These are phyloP conservation scores for Rousettus leschenaultii DNA, from an alignment of 2,113 vertebrate species.

Conservation along the genomic window DNA sequence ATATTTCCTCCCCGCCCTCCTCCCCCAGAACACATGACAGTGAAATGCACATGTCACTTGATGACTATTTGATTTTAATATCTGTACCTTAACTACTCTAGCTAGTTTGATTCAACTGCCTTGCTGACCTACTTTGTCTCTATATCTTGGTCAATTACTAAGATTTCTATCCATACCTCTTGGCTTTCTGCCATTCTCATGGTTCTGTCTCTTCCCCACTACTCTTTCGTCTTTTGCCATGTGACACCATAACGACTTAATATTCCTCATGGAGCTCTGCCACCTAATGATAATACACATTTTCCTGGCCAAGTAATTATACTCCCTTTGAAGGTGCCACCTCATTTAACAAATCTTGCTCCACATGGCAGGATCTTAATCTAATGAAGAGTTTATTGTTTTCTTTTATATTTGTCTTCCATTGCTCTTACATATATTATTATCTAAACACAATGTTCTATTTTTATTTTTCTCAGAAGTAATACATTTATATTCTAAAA, in stretches of 20 bases:
- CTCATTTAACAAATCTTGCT: not conserved
- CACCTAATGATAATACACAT: not conserved
- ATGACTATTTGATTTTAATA: not conserved
- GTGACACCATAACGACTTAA: not conserved
- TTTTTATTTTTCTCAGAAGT: not conserved
- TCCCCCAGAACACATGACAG: not conserved
- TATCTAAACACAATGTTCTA: not conserved
- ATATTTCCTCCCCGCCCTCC: accelerated
- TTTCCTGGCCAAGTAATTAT: not conserved
- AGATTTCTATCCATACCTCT: not conserved
- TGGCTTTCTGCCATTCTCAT: not conserved
- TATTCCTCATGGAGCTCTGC: not conserved
- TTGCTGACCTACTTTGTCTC: not conserved
- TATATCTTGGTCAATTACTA: not conserved
- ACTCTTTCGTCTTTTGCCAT: not conserved
- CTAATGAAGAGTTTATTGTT: not conserved
- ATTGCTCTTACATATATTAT: not conserved
- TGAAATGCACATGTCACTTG: not conserved
- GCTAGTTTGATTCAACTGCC: not conserved
- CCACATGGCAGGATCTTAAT: not conserved
- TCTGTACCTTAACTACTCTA: not conserved
- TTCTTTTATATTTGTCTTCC: not conserved
- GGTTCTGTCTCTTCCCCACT: not conserved
- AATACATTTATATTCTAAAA: not conserved
- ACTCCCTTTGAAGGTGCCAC: not conserved